These are phyloP conservation scores for Pedionomus torquatus DNA, from an alignment of 2,113 vertebrate species.

Conservation along the genomic window DNA sequence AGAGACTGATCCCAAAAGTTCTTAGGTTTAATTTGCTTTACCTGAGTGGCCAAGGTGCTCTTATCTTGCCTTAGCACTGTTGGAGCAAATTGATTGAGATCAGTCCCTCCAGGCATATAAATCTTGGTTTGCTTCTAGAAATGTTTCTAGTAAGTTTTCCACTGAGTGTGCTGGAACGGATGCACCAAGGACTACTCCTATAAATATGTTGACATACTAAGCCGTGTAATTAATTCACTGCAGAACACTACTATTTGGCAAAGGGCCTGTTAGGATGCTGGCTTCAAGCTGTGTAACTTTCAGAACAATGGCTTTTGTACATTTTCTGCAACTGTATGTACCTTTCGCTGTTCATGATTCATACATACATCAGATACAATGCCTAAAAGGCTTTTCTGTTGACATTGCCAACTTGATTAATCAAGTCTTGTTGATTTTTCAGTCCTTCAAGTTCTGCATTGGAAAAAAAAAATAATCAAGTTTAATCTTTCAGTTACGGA, in stretches of 20 bases:
- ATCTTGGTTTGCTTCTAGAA: background rate
- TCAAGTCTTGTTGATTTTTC: conserved; percentile 20
- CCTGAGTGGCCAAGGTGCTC: background rate
- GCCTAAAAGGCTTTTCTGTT: background rate
- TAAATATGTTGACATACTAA: background rate
- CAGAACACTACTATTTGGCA: background rate
- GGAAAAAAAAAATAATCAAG: background rate
- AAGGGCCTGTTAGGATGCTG: background rate
- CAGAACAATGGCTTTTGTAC: background rate
- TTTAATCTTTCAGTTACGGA: background rate
- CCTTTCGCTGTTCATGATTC: background rate
- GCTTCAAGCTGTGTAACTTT: background rate
- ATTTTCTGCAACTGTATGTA: background rate
- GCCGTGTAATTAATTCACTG: background rate
- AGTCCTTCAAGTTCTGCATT: background rate
- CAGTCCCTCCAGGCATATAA: background rate
- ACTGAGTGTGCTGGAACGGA: background rate
- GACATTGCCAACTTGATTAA: conserved; percentile 21
- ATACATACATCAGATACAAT: background rate
- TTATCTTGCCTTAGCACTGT: background rate
- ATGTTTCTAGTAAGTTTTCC: background rate
- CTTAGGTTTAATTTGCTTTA: background rate
- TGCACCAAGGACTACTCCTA: background rate
- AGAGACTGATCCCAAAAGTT: background rate
- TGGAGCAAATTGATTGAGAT: background rate